Conservation (phyloP, 2,888 invertebrate species). For the Frankliniella intonsa region DNA sequence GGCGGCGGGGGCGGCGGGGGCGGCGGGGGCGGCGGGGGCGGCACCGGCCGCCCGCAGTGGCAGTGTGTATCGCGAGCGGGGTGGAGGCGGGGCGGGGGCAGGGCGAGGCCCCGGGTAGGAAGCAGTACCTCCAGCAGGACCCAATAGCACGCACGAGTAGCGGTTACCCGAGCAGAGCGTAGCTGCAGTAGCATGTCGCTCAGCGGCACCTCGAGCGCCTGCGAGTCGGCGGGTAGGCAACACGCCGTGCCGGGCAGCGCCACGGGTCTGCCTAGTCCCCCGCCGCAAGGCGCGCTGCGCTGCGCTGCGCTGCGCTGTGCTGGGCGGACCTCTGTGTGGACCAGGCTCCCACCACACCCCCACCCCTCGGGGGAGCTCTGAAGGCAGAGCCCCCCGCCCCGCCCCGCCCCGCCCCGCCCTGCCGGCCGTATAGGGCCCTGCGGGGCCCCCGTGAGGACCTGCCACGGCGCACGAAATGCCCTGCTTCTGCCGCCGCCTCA, state of each 20-base stretch:
- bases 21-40: neutral
- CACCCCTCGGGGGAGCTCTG: no score
- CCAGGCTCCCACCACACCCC: neutral
- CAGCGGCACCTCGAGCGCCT: neutral
- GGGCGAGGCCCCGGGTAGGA: no score
- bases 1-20: neutral
- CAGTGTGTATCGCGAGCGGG: no score
- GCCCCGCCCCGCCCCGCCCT: no score
- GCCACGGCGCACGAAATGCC: neutral
- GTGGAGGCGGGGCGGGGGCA: no score
- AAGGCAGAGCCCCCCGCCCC: no score
- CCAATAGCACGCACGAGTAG: no score
- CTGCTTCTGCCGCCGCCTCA: neutral
- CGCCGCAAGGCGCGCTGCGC: neutral
- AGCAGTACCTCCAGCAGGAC: no score
- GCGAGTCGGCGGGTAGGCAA: neutral
- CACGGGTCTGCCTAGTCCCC: neutral
- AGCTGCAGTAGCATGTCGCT: no score
- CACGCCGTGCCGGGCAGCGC: neutral
- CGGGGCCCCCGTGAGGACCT: neutral
- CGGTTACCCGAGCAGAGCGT: no score
- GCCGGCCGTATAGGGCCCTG: neutral
- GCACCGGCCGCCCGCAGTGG: no score
- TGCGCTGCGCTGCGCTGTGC: neutral
- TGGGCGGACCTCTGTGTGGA: neutral